Conservation (phyloP, 2,888 invertebrate genomes). For the Tipula confusa region DNA sequence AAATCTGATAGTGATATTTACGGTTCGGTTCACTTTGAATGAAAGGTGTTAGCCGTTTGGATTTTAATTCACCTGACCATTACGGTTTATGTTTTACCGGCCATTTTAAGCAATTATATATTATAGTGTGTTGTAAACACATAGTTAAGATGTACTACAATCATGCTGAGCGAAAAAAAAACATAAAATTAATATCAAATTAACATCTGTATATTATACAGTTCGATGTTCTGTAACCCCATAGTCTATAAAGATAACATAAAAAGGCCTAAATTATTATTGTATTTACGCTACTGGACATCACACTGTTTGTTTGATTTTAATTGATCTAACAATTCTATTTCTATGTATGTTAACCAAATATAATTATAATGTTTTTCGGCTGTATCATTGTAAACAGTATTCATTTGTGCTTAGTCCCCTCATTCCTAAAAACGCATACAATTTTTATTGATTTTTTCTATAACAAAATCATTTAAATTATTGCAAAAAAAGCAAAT, state of each 20-base stretch:
- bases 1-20: not conserved
- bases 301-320: not conserved
- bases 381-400: not conserved
- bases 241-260: not conserved
- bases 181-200: not conserved
- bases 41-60: not conserved
- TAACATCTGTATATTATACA: constrained; percentile 3
- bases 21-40: not conserved
- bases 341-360: not conserved
- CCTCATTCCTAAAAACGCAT: not conserved
- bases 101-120: not conserved
- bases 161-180: not conserved
- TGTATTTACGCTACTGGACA: not conserved
- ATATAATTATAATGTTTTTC: not conserved
- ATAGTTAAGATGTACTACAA: not conserved
- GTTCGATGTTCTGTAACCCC: not conserved
- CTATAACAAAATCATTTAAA: not conserved
- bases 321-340: not conserved
- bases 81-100: not conserved
- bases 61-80: not conserved
- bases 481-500: not conserved
- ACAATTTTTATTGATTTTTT: not conserved
- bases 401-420: too few species aligned
- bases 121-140: not conserved
- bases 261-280: not conserved